Evolutionary conservation across 2,113 vertebrate genomes (phyloP).

Genomic region (Rhinoptilus africanus): DNA sequence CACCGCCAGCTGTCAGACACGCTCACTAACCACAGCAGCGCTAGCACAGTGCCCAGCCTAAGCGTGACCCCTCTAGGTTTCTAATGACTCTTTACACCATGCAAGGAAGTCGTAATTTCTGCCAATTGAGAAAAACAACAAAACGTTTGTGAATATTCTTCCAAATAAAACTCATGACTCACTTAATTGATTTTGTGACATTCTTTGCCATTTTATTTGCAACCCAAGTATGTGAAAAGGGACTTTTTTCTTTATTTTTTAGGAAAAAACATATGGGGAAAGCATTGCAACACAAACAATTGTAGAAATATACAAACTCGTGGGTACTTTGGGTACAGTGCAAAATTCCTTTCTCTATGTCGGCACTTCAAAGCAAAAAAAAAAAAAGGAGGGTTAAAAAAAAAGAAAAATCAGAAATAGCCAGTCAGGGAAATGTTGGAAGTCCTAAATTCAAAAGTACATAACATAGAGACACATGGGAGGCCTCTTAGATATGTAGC

Average conservation of each 20-base stretch:
- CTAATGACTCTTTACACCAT: not conserved
- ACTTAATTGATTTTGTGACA: not conserved
- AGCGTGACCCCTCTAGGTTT: not conserved
- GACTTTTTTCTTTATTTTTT: not conserved
- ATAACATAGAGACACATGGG: not conserved
- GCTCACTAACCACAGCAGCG: not conserved
- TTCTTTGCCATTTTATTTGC: not conserved
- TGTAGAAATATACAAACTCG: not conserved
- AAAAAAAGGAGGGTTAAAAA: not conserved
- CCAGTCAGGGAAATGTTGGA: not conserved
- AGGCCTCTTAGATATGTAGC: not conserved
- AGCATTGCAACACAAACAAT: not conserved
- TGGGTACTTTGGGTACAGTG: not conserved
- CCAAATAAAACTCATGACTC: not conserved
- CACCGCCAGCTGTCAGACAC: fast-evolving
- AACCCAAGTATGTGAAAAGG: not conserved
- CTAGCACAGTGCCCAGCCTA: not conserved
- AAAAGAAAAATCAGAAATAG: not conserved
- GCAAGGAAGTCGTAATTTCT: not conserved
- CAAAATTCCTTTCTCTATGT: not conserved
- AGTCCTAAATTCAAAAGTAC: not conserved
- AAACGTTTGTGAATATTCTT: not conserved
- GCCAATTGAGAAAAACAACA: not conserved
- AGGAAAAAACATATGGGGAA: not conserved
- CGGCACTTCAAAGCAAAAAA: not conserved